Conservation (phyloP, 2,888 invertebrate genomes). For the Incurvaria masculella region DNA sequence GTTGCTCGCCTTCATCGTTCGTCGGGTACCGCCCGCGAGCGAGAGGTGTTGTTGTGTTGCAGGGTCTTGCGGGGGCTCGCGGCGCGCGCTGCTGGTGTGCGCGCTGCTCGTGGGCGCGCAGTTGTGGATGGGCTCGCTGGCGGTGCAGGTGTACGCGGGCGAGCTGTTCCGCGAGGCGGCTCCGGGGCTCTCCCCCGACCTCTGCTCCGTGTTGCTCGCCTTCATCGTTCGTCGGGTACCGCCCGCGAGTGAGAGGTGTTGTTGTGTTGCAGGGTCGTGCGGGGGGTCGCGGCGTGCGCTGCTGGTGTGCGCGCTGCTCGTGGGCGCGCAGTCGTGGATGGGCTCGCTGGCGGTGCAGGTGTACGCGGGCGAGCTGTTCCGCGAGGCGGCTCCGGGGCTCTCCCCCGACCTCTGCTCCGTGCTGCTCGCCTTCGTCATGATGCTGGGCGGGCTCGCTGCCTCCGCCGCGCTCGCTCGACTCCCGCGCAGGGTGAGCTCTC, state of each 20-base stretch:
- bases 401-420: conserved; percentile 55
- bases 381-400: conserved; percentile 44
- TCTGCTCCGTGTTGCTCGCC: conserved; percentile 59
- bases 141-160: conserved; percentile 48
- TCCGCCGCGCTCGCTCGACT: conserved; percentile 53
- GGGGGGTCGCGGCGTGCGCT: conserved; percentile 31
- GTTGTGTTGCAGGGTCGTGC: conserved; percentile 29
- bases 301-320: conserved; percentile 11
- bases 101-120: conserved; percentile 20
- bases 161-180: conserved; percentile 52
- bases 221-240: no score
- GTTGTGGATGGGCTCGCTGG: conserved; percentile 44
- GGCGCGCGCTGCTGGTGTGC: conserved; percentile 20
- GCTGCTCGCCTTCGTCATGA: conserved; percentile 54
- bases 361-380: conserved; percentile 52
- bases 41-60: no score
- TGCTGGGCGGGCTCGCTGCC: conserved; percentile 41
- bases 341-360: conserved; percentile 44
- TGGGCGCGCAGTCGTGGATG: conserved; percentile 36
- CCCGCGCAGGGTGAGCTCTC: conserved; percentile 55
- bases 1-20: conserved; percentile 56
- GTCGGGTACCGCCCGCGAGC: no score
- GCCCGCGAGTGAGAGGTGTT: no score
- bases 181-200: conserved; percentile 41
- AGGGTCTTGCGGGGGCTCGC: conserved; percentile 36